These are phyloP conservation scores for Mythimna ferrago DNA, from an alignment of 2,888 invertebrate genomes.

Conservation along the genomic window DNA sequence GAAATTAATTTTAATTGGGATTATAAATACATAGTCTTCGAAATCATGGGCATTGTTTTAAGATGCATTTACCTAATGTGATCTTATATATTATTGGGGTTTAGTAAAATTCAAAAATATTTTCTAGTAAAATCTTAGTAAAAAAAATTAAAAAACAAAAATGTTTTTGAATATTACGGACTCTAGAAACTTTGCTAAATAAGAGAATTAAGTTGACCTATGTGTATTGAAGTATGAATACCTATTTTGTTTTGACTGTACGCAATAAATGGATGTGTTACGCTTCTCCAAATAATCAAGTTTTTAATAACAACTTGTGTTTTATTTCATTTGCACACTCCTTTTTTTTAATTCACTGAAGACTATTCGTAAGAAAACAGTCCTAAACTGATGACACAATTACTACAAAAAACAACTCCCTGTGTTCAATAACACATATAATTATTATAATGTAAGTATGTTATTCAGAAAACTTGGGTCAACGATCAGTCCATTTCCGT, in stretches of 20 bases:
- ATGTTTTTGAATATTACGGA: conserved; percentile 56
- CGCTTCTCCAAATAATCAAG: conserved; percentile 89
- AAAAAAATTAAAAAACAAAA: conserved; percentile 39
- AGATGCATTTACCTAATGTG: conserved; percentile 69
- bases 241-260: conserved; percentile 65
- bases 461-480: conserved; percentile 19
- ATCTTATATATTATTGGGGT: conserved; percentile 55
- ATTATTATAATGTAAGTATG: background rate
- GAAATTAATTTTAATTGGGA: conserved; percentile 47
- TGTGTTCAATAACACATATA: conserved; percentile 8
- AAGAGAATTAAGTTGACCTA: conserved; percentile 58
- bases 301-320: conserved; percentile 85
- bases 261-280: conserved; percentile 81
- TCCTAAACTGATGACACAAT: background rate
- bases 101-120: conserved; percentile 58
- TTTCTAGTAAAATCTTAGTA: conserved; percentile 50
- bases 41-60: conserved; percentile 72
- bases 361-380: background rate
- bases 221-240: conserved; percentile 60
- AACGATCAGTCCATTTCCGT: conserved; percentile 25
- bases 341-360: conserved; percentile 21
- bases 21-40: conserved; percentile 51
- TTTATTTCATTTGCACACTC: conserved; percentile 73
- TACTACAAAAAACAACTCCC: conserved; percentile 38
- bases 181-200: conserved; percentile 47